Conservation (phyloP, 2,797 vertebrate genomes). For the Momotus momota region DNA sequence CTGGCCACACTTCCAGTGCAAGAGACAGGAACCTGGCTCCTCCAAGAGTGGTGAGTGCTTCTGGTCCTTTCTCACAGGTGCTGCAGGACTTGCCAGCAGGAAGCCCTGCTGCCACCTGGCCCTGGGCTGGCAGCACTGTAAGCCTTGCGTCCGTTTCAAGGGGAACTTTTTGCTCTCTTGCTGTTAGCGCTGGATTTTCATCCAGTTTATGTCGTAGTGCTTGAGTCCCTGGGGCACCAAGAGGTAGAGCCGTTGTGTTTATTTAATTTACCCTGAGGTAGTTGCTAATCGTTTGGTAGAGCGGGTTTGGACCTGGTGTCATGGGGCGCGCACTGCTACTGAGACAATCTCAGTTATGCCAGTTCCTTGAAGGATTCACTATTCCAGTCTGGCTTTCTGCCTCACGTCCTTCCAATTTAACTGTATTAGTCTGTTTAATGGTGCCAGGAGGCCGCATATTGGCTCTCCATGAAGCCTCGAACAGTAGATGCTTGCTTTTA, state of each 20-base stretch:
- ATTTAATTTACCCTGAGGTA: background rate
- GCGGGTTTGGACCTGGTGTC: background rate
- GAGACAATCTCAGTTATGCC: background rate
- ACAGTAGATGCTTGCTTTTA: constrained; percentile 50
- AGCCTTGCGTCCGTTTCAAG: background rate
- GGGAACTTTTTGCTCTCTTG: background rate
- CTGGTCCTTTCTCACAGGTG: accelerated
- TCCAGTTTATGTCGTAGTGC: background rate
- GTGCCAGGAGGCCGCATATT: constrained; percentile 34
- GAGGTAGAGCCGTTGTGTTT: background rate
- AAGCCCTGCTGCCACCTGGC: accelerated
- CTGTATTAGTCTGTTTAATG: background rate
- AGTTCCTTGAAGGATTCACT: background rate
- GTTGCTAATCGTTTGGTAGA: background rate
- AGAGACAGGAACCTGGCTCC: background rate
- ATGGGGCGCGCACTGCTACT: accelerated
- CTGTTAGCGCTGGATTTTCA: background rate
- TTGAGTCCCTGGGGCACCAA: background rate
- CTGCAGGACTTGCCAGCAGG: background rate
- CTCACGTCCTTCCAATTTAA: background rate
- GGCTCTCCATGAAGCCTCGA: background rate
- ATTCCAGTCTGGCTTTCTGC: background rate
- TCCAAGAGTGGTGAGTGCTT: accelerated
- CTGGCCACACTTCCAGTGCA: accelerated
- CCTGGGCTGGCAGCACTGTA: accelerated